These are phyloP conservation scores for Galago senegalensis DNA, from an alignment of 2,797 vertebrate genomes.

Conservation along the genomic window DNA sequence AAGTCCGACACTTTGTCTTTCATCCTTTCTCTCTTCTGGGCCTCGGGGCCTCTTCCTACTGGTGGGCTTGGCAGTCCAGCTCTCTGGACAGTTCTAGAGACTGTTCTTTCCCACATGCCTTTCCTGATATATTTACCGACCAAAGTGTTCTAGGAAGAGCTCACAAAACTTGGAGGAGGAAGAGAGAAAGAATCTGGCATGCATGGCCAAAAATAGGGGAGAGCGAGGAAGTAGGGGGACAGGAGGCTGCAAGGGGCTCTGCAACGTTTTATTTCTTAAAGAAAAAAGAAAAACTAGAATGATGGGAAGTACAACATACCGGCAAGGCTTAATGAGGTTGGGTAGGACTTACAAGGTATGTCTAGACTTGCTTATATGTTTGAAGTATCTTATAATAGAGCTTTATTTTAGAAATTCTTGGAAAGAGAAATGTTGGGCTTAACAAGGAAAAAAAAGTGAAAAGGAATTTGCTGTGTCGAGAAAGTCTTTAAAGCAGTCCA, in stretches of 20 bases:
- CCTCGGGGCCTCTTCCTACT: not conserved
- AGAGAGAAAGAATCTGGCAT: no score
- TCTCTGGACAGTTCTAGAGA: not conserved
- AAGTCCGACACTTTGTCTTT: not conserved
- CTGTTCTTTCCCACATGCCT: not conserved
- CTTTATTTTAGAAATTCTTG: not conserved
- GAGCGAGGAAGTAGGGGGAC: no score
- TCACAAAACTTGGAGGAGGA: not conserved
- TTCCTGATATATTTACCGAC: not conserved
- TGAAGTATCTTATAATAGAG: conserved; percentile 42
- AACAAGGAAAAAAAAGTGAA: not conserved
- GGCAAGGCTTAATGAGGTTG: not conserved
- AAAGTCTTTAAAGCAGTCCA: not conserved
- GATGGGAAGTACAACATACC: not conserved
- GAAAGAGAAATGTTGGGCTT: conserved; percentile 5
- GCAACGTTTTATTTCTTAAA: not conserved
- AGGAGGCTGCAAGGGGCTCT: not conserved
- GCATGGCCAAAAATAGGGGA: no score
- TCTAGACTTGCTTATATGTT: not conserved
- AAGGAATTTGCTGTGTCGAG: not conserved
- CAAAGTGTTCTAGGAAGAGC: not conserved
- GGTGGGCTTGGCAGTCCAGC: not conserved
- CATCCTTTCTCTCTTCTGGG: not conserved
- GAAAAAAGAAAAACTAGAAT: not conserved
- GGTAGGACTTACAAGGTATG: not conserved